phyloP scores from a whole-genome alignment of 53 echinoderm and acorn worm genomes.

The Apostichopus leukothele region DNA sequence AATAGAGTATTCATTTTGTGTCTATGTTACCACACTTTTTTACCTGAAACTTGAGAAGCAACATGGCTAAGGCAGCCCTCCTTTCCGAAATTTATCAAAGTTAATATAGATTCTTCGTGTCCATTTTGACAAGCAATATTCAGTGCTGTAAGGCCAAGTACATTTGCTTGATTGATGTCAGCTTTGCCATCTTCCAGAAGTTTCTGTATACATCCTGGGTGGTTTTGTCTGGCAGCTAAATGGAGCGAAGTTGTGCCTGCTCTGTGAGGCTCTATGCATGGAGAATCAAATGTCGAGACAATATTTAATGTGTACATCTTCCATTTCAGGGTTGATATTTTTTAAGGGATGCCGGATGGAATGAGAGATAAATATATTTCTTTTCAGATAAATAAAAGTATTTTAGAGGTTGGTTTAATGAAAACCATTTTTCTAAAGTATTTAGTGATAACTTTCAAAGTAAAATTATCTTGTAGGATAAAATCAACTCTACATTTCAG shows the following conservation, averaged over 20 bases:
- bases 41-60: conserved; percentile 66
- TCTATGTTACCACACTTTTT: not conserved
- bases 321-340: no score
- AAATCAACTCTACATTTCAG: no score
- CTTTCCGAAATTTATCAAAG: conserved; percentile 59
- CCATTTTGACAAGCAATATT: conserved; percentile 75
- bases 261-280: conserved; percentile 62
- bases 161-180: conserved; percentile 65
- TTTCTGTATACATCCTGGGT: conserved; percentile 63
- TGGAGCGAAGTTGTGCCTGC: conserved; percentile 82
- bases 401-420: no score
- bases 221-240: conserved; percentile 84
- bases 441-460: no score
- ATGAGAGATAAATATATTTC: no score
- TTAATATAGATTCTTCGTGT: conserved; percentile 74
- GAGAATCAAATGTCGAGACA: no score
- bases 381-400: no score
- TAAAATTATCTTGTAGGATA: no score
- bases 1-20: no score
- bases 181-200: conserved; percentile 70
- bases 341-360: no score
- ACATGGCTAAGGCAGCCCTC: conserved; percentile 43
- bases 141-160: conserved; percentile 68
- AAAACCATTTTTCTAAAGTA: no score
- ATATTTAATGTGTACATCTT: no score